Conservation (phyloP, 1,140 invertebrate species). For the Triops cancriformis region DNA sequence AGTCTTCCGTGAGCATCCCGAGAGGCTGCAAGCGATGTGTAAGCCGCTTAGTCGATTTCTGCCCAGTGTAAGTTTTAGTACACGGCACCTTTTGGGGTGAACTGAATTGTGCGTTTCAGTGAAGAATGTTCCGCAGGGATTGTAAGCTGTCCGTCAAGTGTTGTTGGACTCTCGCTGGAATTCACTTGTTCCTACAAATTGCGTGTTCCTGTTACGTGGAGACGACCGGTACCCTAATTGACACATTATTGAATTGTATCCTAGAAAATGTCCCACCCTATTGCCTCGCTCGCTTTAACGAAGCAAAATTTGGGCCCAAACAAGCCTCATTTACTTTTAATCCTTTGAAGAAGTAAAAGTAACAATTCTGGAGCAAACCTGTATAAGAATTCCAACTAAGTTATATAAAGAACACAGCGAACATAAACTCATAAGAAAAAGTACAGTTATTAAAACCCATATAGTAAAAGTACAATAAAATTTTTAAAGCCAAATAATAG, state of each 20-base stretch:
- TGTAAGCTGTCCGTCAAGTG: neutral
- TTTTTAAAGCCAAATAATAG: no score
- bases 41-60: neutral
- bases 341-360: no score
- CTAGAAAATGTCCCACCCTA: neutral
- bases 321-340: no score
- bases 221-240: neutral
- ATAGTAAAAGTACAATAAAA: no score
- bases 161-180: neutral
- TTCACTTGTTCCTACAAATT: neutral
- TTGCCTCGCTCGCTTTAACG: neutral
- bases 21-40: neutral
- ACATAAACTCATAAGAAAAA: no score
- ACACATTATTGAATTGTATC: neutral
- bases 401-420: no score
- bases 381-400: no score
- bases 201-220: conserved; percentile 3
- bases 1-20: neutral
- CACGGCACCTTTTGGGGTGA: neutral
- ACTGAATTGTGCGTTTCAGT: neutral
- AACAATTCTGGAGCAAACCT: no score
- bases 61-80: neutral
- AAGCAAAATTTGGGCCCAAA: no score
- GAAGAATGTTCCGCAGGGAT: neutral
- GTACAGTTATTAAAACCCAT: no score